Conservation (phyloP, 30 jellyfish, hydroid and myxozoan genomes). For the Hydractinia symbiolongicarpus region DNA sequence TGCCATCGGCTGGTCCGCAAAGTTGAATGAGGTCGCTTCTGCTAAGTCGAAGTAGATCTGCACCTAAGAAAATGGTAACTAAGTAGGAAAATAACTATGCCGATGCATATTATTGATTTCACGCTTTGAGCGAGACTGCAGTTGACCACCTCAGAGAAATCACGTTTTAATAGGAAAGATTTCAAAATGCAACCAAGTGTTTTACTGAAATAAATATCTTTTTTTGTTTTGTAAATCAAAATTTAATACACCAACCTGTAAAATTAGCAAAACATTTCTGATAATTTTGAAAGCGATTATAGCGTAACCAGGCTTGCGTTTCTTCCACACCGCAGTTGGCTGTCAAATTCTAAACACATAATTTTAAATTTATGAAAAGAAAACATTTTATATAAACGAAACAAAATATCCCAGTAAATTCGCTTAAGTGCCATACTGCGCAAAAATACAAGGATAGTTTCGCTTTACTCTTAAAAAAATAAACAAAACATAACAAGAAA, state of each 20-base stretch:
- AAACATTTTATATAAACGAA: background rate
- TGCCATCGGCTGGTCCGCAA: slow-evolving; percentile 98
- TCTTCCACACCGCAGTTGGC: slow-evolving; percentile 83
- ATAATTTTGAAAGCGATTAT: slow-evolving; percentile 67
- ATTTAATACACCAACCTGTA: slow-evolving; percentile 52
- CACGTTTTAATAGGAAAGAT: too few relatives aligned
- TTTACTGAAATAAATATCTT: background rate
- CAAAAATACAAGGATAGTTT: too few relatives aligned
- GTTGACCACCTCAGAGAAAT: too few relatives aligned
- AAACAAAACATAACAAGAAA: background rate
- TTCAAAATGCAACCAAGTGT: background rate
- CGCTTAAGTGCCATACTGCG: too few relatives aligned
- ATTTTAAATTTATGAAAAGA: background rate
- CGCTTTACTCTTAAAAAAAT: too few relatives aligned
- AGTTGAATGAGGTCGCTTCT: slow-evolving; percentile 79
- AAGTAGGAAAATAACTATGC: background rate
- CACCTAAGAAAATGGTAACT: slow-evolving; percentile 37
- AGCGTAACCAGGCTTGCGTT: slow-evolving; percentile 75
- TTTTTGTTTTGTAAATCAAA: background rate
- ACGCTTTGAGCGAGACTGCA: background rate
- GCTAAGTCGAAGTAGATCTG: slow-evolving; percentile 66
- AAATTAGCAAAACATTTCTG: slow-evolving; percentile 63
- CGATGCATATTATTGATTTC: background rate
- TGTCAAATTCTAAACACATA: slow-evolving; percentile 44
- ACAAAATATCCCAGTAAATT: too few relatives aligned